Evolutionary conservation across 2,888 invertebrate genomes (phyloP).

Genomic region (Macrophya alboannulata): DNA sequence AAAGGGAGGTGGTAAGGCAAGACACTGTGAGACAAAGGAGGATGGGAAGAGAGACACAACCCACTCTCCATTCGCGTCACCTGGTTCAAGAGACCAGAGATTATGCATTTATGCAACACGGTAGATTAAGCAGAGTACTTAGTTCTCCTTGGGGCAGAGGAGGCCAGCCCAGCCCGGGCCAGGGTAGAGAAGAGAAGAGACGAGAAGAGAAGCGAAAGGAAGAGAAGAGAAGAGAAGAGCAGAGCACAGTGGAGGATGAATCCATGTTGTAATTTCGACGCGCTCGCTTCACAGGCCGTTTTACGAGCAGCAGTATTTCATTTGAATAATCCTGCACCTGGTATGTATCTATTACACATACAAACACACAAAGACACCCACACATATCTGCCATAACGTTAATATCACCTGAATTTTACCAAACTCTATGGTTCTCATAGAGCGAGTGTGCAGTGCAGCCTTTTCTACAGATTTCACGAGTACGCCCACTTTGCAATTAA

Average conservation of each 20-base stretch:
- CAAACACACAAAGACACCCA: not conserved
- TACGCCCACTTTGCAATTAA: conserved; percentile 44
- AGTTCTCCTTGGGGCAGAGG: conserved; percentile 54
- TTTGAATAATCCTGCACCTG: conserved; percentile 50
- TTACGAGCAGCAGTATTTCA: conserved; percentile 59
- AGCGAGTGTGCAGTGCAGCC: not conserved
- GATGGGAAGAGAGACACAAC: conserved; percentile 26
- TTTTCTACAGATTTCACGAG: not conserved
- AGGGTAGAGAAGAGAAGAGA: not conserved
- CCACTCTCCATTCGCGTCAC: conserved; percentile 41
- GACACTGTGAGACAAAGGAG: conserved; percentile 26
- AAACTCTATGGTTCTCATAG: conserved; percentile 20
- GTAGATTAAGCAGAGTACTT: conserved; percentile 72
- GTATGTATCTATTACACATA: not conserved
- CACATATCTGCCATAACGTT: not conserved
- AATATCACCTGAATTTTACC: conserved; percentile 30
- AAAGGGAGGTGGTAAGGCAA: conserved; percentile 3
- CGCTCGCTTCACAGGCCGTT: conserved; percentile 61
- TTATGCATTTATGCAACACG: conserved; percentile 75
- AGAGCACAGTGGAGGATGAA: conserved; percentile 54
- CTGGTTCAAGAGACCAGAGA: conserved; percentile 62
- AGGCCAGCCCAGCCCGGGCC: not conserved
- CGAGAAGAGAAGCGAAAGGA: not conserved
- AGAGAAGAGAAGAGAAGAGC: not conserved
- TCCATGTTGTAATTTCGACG: conserved; percentile 60